phyloP scores from a whole-genome alignment of 2,113 vertebrate species.

The Notiomystis cincta region DNA sequence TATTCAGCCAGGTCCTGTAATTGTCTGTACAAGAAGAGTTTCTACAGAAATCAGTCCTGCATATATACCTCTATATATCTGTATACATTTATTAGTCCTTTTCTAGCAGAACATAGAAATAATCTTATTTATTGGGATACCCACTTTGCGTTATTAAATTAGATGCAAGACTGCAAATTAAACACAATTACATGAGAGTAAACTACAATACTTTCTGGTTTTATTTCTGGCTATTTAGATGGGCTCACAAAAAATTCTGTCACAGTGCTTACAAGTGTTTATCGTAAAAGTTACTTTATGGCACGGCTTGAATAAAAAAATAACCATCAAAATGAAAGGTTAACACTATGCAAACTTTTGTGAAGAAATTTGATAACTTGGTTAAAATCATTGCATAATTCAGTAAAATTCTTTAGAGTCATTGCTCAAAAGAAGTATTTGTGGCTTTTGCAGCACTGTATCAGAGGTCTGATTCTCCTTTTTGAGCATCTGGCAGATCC shows the following conservation, averaged over 20 bases:
- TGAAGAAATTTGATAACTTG: not conserved
- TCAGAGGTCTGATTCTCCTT: not conserved
- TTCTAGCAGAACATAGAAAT: not conserved
- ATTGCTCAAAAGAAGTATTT: not conserved
- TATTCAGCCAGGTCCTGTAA: conserved; percentile 10
- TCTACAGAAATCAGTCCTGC: conserved; percentile 13
- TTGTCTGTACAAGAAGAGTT: not conserved
- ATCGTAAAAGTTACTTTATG: not conserved
- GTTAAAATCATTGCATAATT: not conserved
- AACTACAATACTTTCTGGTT: not conserved
- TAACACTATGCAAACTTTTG: not conserved
- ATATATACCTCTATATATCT: not conserved
- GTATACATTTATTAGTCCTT: not conserved
- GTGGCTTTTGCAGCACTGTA: not conserved
- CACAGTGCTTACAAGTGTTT: not conserved
- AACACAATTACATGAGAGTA: not conserved
- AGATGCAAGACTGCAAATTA: not conserved
- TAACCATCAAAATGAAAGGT: not conserved
- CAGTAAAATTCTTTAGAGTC: not conserved
- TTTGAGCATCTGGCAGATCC: not conserved
- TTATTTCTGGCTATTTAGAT: not conserved
- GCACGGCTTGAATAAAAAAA: not conserved
- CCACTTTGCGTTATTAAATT: not conserved
- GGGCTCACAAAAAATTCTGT: not conserved
- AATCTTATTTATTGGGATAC: not conserved